These are phyloP conservation scores for Eulemur mongoz DNA, from an alignment of 2,797 vertebrate species.

Conservation along the genomic window DNA sequence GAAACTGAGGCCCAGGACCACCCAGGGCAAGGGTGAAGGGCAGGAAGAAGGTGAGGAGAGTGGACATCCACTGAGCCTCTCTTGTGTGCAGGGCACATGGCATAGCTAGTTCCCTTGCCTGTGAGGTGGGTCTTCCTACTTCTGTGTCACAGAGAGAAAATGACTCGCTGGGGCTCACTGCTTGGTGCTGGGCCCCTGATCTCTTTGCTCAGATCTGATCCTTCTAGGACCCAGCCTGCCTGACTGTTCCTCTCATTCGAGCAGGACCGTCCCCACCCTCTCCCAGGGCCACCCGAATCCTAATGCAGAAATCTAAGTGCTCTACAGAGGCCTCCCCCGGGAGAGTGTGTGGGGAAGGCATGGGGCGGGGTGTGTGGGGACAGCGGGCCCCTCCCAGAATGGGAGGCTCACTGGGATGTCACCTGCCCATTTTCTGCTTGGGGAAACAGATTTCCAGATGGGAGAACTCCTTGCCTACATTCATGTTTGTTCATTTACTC, in stretches of 20 bases:
- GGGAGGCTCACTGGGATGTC: neutral
- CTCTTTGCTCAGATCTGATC: neutral
- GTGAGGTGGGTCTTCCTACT: neutral
- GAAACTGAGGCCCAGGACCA: neutral
- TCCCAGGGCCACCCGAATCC: neutral
- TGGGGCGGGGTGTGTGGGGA: neutral
- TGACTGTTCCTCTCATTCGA: neutral
- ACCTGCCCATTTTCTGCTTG: neutral
- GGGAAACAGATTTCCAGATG: neutral
- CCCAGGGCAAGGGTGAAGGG: neutral
- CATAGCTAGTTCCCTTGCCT: neutral
- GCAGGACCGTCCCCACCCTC: neutral
- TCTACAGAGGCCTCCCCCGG: neutral
- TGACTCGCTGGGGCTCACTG: neutral
- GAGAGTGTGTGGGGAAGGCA: neutral
- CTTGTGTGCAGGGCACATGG: fast-evolving
- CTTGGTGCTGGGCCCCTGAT: fast-evolving
- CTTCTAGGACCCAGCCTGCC: neutral
- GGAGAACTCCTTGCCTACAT: neutral
- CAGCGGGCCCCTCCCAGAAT: neutral
- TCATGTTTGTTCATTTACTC: neutral
- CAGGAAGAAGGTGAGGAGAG: too few relatives aligned
- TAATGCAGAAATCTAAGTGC: neutral
- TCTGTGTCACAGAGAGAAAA: neutral
- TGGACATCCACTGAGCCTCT: neutral